Percentiles rank a stretch among this genome's conserved stretches.
phyloP scores from a whole-genome alignment of 2,888 invertebrate genomes.

The Campoplex nolae region DNA sequence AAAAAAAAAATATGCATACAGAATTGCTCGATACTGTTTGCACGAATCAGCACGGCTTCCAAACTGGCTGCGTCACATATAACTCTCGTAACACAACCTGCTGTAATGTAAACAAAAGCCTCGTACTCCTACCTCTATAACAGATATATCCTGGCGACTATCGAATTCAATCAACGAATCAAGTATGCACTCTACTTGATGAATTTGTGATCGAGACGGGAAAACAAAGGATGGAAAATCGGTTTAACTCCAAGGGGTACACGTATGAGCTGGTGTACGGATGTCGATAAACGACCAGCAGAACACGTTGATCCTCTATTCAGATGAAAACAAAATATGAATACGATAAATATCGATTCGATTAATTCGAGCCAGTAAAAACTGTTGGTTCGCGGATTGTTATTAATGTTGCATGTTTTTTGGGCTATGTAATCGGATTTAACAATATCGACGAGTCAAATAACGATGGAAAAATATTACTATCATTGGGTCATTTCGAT shows the following conservation, averaged over 20 bases:
- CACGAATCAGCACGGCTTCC: conserved; percentile 54
- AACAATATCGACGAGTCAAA: neutral
- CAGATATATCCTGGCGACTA: conserved; percentile 49
- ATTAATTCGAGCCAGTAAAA: conserved; percentile 44
- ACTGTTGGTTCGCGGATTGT: neutral
- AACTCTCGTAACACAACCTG: conserved; percentile 44
- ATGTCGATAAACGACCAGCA: neutral
- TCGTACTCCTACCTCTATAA: conserved; percentile 10
- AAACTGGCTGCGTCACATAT: neutral
- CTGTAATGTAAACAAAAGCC: conserved; percentile 47
- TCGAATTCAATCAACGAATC: conserved; percentile 71
- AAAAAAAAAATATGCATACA: conserved; percentile 50
- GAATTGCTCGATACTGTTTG: conserved; percentile 57
- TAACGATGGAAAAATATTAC: neutral
- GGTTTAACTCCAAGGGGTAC: conserved; percentile 37
- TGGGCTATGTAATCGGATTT: neutral
- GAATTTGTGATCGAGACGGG: conserved; percentile 72
- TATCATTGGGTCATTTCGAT: no score
- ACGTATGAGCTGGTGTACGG: neutral
- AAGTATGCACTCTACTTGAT: conserved; percentile 72
- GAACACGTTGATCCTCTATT: conserved; percentile 45
- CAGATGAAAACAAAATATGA: conserved; percentile 56
- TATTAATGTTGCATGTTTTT: neutral
- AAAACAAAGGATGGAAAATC: conserved; percentile 32
- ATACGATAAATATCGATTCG: conserved; percentile 75